These are phyloP conservation scores for Acrocyrtus sp. DNA, from an alignment of 2,888 invertebrate species.

Conservation along the genomic window DNA sequence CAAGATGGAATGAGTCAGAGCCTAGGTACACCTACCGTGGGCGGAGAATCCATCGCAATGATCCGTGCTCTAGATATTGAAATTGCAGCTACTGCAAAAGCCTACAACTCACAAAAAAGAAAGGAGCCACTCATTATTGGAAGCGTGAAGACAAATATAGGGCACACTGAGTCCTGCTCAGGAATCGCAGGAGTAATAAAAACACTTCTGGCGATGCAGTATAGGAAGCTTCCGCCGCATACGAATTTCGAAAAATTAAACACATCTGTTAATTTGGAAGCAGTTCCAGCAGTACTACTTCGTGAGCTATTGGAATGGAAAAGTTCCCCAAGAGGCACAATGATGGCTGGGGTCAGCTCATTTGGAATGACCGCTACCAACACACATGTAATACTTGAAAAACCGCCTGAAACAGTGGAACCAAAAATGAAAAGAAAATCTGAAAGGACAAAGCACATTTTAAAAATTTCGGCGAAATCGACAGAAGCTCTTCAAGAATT, in stretches of 20 bases:
- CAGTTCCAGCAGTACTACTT: conserved; percentile 44
- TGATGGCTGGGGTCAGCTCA: conserved; percentile 47
- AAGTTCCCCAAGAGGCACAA: neutral
- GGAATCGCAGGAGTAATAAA: conserved; percentile 41
- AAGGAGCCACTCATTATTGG: conserved; percentile 36
- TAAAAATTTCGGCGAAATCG: conserved; percentile 42
- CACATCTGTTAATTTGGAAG: conserved; percentile 32
- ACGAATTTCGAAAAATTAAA: conserved; percentile 27
- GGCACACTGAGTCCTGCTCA: conserved; percentile 44
- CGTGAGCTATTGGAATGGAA: conserved; percentile 23
- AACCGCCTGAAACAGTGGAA: conserved; percentile 11
- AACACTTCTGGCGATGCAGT: conserved; percentile 22
- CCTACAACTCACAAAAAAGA: neutral
- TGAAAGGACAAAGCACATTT: conserved; percentile 1
- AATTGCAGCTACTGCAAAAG: too few relatives aligned
- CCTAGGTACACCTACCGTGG: conserved; percentile 62
- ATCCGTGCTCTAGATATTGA: conserved; percentile 23
- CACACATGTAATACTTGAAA: conserved; percentile 31
- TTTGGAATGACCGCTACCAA: conserved; percentile 46
- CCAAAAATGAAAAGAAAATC: neutral
- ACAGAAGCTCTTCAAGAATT: conserved; percentile 27
- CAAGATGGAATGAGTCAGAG: conserved; percentile 65
- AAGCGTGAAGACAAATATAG: conserved; percentile 45
- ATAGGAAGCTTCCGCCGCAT: conserved; percentile 38
- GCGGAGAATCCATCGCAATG: conserved; percentile 38